Percentiles rank a stretch among this genome's conserved stretches.
Conservation (phyloP, 2,113 vertebrate genomes). For the Geococcyx californianus region DNA sequence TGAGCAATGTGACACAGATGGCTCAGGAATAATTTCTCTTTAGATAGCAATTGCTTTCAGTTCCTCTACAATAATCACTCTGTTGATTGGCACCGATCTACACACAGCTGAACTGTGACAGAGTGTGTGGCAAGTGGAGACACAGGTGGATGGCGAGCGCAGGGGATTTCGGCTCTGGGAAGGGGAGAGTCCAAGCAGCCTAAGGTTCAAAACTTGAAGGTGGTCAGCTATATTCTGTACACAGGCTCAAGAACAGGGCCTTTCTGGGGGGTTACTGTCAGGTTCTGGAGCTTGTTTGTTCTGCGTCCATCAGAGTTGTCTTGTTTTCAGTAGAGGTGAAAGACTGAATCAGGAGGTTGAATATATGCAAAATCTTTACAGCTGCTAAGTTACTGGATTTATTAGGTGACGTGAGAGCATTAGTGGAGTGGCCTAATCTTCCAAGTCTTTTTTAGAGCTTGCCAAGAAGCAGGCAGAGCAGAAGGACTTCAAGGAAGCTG, state of each 20-base stretch:
- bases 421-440: slow-evolving; percentile 20
- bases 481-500: neutral
- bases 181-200: too few relatives aligned
- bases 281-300: neutral
- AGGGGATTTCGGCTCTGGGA: rapidly evolving
- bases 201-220: rapidly evolving
- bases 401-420: neutral
- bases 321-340: neutral
- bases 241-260: neutral
- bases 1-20: neutral
- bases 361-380: slow-evolving; percentile 31
- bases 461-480: neutral
- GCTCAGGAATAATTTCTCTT: neutral
- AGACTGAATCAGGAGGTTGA: neutral
- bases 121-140: neutral
- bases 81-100: neutral
- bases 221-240: too few relatives aligned
- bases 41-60: neutral
- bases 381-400: slow-evolving; percentile 37
- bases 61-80: neutral
- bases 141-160: neutral
- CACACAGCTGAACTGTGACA: rapidly evolving
- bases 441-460: slow-evolving; percentile 38
- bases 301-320: rapidly evolving
- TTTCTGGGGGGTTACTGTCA: rapidly evolving